These are phyloP conservation scores for Benitochromis conjunctus DNA, from an alignment of 2,113 vertebrate genomes.

Conservation along the genomic window DNA sequence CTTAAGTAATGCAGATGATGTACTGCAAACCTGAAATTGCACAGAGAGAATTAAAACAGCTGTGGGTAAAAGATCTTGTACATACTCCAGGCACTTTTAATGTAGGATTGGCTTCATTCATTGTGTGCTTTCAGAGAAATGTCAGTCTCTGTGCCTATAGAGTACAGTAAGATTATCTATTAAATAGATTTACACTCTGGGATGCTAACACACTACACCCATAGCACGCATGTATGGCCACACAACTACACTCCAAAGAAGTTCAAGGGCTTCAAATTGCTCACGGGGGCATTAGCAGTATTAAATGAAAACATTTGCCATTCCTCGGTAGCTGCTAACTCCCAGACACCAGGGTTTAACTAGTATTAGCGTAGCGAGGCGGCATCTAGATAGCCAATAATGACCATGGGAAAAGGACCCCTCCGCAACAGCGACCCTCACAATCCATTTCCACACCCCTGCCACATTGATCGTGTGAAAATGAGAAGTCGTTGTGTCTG, in stretches of 20 bases:
- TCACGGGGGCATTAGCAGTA: slow-evolving; percentile 56
- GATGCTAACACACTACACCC: slow-evolving; percentile 16
- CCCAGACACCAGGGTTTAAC: slow-evolving; percentile 54
- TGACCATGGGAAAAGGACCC: slow-evolving; percentile 42
- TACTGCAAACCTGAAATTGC: slow-evolving; percentile 9
- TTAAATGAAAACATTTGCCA: slow-evolving; percentile 63
- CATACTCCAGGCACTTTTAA: background rate
- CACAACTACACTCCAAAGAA: slow-evolving; percentile 6
- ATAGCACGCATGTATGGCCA: background rate
- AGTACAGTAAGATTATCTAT: slow-evolving; percentile 26
- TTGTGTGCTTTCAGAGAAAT: background rate
- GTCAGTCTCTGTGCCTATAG: slow-evolving; percentile 21
- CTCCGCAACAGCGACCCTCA: slow-evolving; percentile 20
- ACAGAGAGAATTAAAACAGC: slow-evolving; percentile 8
- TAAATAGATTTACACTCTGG: slow-evolving; percentile 29
- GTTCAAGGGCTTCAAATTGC: slow-evolving; percentile 57
- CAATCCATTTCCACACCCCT: slow-evolving; percentile 37
- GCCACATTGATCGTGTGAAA: slow-evolving; percentile 40
- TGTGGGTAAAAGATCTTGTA: background rate
- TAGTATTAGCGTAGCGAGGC: slow-evolving; percentile 52
- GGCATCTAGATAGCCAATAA: slow-evolving; percentile 51
- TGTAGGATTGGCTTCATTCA: background rate
- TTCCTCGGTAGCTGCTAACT: slow-evolving; percentile 37
- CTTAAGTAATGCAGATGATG: slow-evolving; percentile 20
- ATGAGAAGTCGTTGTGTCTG: slow-evolving; percentile 8